Percentiles rank a stretch among this genome's conserved stretches.
These are phyloP conservation scores for Scomber japonicus DNA, from an alignment of 2,113 vertebrate species.

Conservation along the genomic window DNA sequence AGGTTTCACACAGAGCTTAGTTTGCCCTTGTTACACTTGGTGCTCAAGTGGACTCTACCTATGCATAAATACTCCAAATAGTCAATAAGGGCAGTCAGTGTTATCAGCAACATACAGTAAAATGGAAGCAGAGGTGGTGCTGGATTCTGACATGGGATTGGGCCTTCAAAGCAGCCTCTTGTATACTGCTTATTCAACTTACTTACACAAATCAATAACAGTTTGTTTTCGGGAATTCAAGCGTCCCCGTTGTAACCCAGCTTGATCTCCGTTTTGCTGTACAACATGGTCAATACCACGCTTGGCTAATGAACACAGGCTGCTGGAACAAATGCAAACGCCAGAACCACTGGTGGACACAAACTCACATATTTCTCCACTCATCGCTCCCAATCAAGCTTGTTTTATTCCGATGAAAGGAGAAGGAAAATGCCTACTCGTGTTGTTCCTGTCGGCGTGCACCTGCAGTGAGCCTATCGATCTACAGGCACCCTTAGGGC, in stretches of 20 bases:
- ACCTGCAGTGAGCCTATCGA: conserved; percentile 74
- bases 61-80: conserved; percentile 35
- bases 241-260: conserved; percentile 61
- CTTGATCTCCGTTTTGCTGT: conserved; percentile 71
- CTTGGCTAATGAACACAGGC: conserved; percentile 61
- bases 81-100: conserved; percentile 41
- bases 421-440: conserved; percentile 61
- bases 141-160: conserved; percentile 44
- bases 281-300: conserved; percentile 69
- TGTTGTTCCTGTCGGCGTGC: conserved; percentile 47
- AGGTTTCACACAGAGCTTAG: conserved; percentile 10
- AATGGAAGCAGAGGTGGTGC: conserved; percentile 40
- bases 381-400: conserved; percentile 62
- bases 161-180: conserved; percentile 52
- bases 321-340: conserved; percentile 53
- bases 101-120: conserved; percentile 37
- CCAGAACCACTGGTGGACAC: conserved; percentile 39
- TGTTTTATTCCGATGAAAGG: conserved; percentile 72
- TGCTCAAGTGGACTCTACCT: conserved; percentile 27
- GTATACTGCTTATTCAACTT: conserved; percentile 64
- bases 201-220: conserved; percentile 72
- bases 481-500: conserved; percentile 62
- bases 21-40: conserved; percentile 6
- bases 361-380: conserved; percentile 51
- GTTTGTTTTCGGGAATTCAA: conserved; percentile 73